phyloP scores from a whole-genome alignment of 2,888 invertebrate genomes.

The Teleiodes luculella region DNA sequence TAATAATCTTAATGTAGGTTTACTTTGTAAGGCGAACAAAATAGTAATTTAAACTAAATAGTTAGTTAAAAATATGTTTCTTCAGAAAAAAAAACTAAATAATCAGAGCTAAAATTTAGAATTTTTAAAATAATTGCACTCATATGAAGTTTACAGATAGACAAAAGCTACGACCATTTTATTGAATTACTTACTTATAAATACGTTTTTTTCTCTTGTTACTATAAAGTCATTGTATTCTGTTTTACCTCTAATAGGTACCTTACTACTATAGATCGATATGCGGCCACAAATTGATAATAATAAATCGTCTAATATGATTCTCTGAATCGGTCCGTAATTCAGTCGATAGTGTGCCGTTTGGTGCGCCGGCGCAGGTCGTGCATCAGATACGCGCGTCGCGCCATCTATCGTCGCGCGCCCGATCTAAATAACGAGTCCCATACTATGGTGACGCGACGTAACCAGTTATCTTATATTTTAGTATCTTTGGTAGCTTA shows the following conservation, averaged over 20 bases:
- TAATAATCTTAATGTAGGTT: no score
- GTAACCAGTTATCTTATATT: neutral
- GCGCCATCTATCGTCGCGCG: conserved; percentile 67
- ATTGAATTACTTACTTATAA: no score
- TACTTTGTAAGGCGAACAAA: no score
- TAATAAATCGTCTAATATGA: conserved; percentile 36
- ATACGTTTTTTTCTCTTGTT: neutral
- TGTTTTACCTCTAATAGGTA: no score
- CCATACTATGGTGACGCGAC: neutral
- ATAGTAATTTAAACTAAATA: no score
- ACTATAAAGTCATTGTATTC: neutral
- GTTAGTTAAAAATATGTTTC: no score
- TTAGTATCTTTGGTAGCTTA: neutral
- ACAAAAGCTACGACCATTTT: no score
- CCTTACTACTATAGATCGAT: neutral
- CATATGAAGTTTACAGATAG: no score
- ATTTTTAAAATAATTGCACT: no score
- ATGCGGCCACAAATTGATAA: conserved; percentile 29
- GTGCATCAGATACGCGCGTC: conserved; percentile 64
- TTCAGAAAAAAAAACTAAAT: no score
- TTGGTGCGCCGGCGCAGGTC: conserved; percentile 40
- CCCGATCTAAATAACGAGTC: conserved; percentile 70
- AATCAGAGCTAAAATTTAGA: no score
- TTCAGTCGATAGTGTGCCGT: conserved; percentile 38
- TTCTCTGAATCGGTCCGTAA: conserved; percentile 30